phyloP scores from a whole-genome alignment of 2,888 invertebrate genomes.

The Drosophila longiperda region DNA sequence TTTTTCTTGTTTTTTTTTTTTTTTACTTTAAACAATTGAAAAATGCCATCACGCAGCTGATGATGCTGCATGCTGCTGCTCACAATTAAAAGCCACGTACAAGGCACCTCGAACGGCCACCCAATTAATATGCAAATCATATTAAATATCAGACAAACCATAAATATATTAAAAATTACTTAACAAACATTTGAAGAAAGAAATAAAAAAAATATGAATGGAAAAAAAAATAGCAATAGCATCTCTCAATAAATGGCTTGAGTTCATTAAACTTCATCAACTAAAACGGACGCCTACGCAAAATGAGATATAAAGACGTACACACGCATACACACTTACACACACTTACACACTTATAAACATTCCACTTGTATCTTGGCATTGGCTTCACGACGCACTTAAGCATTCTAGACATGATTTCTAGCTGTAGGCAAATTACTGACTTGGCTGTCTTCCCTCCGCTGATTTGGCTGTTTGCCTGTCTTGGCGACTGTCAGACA shows the following conservation, averaged over 20 bases:
- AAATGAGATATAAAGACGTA: constrained; percentile 7
- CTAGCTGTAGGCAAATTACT: constrained; percentile 67
- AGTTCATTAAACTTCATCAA: constrained; percentile 70
- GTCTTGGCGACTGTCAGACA: constrained; percentile 30
- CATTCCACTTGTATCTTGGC: constrained; percentile 50
- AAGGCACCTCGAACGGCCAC: constrained; percentile 13
- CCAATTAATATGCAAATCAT: constrained; percentile 24
- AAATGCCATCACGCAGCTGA: constrained; percentile 54
- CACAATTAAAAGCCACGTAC: constrained; percentile 58
- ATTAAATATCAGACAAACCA: neutral
- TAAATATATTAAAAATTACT: constrained; percentile 38
- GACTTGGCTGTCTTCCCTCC: constrained; percentile 10
- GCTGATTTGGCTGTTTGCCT: constrained; percentile 13
- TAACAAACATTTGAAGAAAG: constrained; percentile 24
- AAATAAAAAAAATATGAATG: neutral
- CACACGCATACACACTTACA: neutral
- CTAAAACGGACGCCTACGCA: constrained; percentile 56
- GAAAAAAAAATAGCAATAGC: constrained; percentile 19
- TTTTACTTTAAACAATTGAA: constrained; percentile 40
- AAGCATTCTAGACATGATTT: constrained; percentile 75
- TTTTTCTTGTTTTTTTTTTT: neutral
- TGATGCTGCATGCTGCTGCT: constrained; percentile 36
- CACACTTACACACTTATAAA: neutral
- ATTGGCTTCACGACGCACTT: constrained; percentile 60
- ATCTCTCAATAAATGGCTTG: constrained; percentile 42